Base-by-base conservation (phyloP, 2,888 invertebrate species). In the Tinea pellionella region DNA sequence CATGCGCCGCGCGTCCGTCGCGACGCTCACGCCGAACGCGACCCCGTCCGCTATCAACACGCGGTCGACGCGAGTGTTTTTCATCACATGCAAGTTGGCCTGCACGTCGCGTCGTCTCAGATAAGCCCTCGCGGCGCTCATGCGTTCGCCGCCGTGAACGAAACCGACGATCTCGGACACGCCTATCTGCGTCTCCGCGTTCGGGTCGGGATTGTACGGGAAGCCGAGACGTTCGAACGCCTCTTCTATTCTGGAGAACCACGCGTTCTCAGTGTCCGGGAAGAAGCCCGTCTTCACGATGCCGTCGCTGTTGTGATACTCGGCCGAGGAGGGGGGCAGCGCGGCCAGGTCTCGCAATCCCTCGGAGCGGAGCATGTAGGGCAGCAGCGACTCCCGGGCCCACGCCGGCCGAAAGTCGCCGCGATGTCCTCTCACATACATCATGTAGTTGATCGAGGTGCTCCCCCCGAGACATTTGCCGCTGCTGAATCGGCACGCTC, bases 401-500 rank as follows among this genome's bases (percentile, higher is more conserved):
- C 83, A 83, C 8, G 74, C 79, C 1, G 75, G 63, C 11, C 71
- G 55, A 59, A 73, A 80, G 66, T 82, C 81, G 0, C 8, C 55
- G 0, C 67, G 69, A 62, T 72, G 74, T 1, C 82, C 82, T 30
- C 83, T 74, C 1, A 71, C 69, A 66, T 79, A 80, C 63, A 80
- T 64, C 80, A 83, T 79, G 65, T 73, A 72, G 68, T 83, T 83
- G 64, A 77, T 75, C 65, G 70, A 70, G 59, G 80, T 75, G 62
- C 82, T 80, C 60, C 82, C 82, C 0, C 82, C 82, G 59, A 83
- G 75, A 29, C 75, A 72, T 61, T 72, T 74, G 61, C 83, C 82
- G 62, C 80, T 75, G 15, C 62, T 63, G 63, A 75, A 74, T 53
- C 69, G 70, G 62, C 82, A 82, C 61, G 66, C 66, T 15, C 59